Percentiles rank a stretch among this genome's conserved stretches.
Conservation (phyloP, 2,888 invertebrate genomes). For the Smittia sp. region DNA sequence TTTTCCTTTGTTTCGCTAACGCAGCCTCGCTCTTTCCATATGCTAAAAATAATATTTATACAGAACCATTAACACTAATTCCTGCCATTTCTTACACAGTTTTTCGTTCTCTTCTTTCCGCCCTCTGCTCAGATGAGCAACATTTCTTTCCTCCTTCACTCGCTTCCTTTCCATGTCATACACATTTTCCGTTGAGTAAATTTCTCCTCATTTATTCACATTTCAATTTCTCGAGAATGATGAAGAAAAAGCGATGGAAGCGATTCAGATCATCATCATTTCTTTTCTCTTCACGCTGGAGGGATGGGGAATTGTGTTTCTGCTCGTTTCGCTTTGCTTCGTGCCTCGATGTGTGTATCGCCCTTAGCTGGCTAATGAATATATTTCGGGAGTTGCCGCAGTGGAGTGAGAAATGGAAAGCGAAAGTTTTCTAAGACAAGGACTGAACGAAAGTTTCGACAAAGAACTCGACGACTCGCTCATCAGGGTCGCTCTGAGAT, state of each 20-base stretch:
- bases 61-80: conserved; percentile 41
- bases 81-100: conserved; percentile 40
- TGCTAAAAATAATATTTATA: conserved; percentile 41
- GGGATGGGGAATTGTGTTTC: background rate
- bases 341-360: background rate
- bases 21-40: conserved; percentile 20
- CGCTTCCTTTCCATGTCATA: conserved; percentile 34
- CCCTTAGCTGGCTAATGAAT: conserved; percentile 10
- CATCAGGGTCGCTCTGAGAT: too few species aligned
- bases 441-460: too few species aligned
- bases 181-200: conserved; percentile 35
- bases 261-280: conserved; percentile 40
- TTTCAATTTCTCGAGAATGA: conserved; percentile 41
- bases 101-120: conserved; percentile 20
- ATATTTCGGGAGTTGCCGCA: background rate
- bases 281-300: conserved; percentile 21
- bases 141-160: conserved; percentile 9
- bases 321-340: background rate
- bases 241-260: conserved; percentile 38
- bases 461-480: too few species aligned
- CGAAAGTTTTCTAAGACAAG: background rate
- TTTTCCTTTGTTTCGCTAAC: conserved; percentile 1
- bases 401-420: background rate
- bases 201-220: conserved; percentile 39
- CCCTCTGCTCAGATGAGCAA: conserved; percentile 16